Evolutionary conservation across 2,797 vertebrate genomes (phyloP).

Genomic region (Saxicola maurus): DNA sequence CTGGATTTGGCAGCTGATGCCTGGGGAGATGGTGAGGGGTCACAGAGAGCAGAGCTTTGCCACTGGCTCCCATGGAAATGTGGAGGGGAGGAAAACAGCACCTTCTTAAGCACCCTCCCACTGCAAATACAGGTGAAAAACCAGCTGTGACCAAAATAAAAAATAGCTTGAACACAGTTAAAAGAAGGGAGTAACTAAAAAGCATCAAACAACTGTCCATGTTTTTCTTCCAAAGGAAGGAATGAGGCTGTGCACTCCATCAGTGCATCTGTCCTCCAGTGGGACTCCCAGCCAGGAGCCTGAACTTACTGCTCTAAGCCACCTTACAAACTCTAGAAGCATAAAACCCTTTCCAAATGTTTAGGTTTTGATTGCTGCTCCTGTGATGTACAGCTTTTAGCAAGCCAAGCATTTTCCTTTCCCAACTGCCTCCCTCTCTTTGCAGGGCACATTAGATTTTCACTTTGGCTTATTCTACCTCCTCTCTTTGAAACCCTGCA

Average conservation of each 20-base stretch:
- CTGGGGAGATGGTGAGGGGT: rapidly evolving
- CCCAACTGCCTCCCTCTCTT: neutral
- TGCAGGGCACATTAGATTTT: neutral
- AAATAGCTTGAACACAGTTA: neutral
- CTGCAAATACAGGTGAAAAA: neutral
- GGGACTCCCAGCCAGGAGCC: neutral
- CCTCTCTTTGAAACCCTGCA: conserved; percentile 7
- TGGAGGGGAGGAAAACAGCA: neutral
- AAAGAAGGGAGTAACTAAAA: neutral
- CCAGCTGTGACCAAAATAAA: neutral
- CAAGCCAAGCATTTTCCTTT: conserved; percentile 18
- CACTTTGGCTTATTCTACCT: conserved; percentile 15
- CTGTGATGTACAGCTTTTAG: neutral
- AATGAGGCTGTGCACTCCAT: neutral
- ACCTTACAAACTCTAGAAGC: neutral
- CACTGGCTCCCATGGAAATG: neutral
- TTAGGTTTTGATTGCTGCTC: neutral
- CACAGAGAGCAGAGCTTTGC: neutral
- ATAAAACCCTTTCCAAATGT: neutral
- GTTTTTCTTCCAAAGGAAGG: neutral
- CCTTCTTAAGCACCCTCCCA: neutral
- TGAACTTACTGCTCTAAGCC: neutral
- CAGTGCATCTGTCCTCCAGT: neutral
- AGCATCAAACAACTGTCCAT: rapidly evolving
- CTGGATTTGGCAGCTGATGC: neutral